Conservation (phyloP, 1,140 invertebrate species). For the Drosophila pachea region DNA sequence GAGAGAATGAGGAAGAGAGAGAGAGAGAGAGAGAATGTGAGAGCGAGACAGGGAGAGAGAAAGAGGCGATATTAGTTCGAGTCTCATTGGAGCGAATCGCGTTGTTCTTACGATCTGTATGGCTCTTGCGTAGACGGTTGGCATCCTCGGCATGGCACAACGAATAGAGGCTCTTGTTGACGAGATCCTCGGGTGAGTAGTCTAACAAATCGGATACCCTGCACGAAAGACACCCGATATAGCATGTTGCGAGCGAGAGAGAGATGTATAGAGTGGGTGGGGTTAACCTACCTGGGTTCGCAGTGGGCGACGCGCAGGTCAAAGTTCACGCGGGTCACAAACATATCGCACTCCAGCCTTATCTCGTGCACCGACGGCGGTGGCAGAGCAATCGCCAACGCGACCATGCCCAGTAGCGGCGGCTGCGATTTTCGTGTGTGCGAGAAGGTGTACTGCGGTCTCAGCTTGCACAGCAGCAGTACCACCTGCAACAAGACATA, state of each 20-base stretch:
- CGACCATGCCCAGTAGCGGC: constrained; percentile 94
- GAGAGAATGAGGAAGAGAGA: too few species aligned
- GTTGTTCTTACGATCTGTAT: constrained; percentile 92
- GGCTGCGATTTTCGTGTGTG: constrained; percentile 91
- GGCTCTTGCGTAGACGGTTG: constrained; percentile 93
- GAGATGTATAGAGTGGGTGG: fast-evolving
- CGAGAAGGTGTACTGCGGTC: constrained; percentile 94
- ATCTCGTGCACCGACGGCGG: constrained; percentile 98
- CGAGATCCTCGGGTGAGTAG: constrained; percentile 95
- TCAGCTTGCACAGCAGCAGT: constrained; percentile 91
- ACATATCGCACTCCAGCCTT: constrained; percentile 96
- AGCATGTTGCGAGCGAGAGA: constrained; percentile 15
- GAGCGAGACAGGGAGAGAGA: too few species aligned
- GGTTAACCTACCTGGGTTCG: constrained; percentile 90
- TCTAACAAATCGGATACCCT: constrained; percentile 96
- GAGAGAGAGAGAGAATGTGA: too few species aligned
- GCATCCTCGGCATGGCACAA: constrained; percentile 97
- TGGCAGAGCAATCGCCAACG: constrained; percentile 94
- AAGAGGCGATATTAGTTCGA: too few species aligned
- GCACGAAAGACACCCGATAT: too few species aligned
- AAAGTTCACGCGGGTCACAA: constrained; percentile 96
- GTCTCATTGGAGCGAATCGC: not conserved
- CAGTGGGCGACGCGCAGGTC: constrained; percentile 98
- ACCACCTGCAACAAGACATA: constrained; percentile 86
- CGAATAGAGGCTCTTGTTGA: constrained; percentile 95